Conservation (phyloP, 2,113 vertebrate genomes). For the Lonchura striata region DNA sequence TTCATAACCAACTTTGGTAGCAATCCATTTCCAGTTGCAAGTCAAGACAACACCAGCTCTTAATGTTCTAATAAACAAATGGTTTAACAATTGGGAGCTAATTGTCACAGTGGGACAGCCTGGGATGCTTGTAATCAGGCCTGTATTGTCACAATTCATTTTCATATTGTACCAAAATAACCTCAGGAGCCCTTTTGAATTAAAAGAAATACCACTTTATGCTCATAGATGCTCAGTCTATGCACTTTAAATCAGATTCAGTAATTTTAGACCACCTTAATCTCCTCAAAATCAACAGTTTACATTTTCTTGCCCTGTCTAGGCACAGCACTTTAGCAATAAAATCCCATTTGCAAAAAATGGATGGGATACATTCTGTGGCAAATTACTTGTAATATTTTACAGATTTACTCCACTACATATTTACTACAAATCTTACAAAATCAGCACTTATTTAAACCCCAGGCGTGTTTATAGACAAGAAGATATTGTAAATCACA, state of each 20-base stretch:
- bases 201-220: slow-evolving; percentile 53
- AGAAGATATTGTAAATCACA: slow-evolving; percentile 37
- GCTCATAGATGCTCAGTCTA: slow-evolving; percentile 31
- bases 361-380: background rate
- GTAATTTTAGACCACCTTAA: slow-evolving; percentile 55
- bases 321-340: slow-evolving; percentile 7
- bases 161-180: slow-evolving; percentile 77
- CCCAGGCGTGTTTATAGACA: slow-evolving; percentile 28
- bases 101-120: slow-evolving; percentile 76
- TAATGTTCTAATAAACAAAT: slow-evolving; percentile 73
- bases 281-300: slow-evolving; percentile 48
- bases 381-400: slow-evolving; percentile 55
- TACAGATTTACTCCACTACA: slow-evolving; percentile 51
- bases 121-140: slow-evolving; percentile 67
- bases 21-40: slow-evolving; percentile 62
- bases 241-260: slow-evolving; percentile 53
- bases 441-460: slow-evolving; percentile 56
- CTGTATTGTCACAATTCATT: slow-evolving; percentile 75
- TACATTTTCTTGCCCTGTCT: slow-evolving; percentile 34
- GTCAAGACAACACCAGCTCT: slow-evolving; percentile 56
- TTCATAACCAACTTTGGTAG: slow-evolving; percentile 48
- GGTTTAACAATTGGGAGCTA: slow-evolving; percentile 74
- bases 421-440: slow-evolving; percentile 46
- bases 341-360: slow-evolving; percentile 47
- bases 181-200: slow-evolving; percentile 65